phyloP scores from a whole-genome alignment of 2,797 vertebrate genomes.

The Cryptoprocta ferox region DNA sequence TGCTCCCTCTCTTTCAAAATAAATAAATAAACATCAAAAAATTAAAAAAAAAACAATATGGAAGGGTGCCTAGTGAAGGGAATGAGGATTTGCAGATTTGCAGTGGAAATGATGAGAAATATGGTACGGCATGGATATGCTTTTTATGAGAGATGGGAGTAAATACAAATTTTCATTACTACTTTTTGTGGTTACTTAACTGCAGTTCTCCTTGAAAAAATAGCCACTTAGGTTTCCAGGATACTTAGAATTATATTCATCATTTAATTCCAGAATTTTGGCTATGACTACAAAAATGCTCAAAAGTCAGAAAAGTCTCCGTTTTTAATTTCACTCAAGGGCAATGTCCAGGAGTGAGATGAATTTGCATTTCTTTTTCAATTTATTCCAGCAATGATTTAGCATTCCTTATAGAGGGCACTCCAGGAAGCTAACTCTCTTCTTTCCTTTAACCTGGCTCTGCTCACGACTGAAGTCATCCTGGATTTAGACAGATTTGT shows the following conservation, averaged over 20 bases:
- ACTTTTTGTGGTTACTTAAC: background rate
- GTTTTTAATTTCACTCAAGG: constrained; percentile 1
- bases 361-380: background rate
- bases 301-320: background rate
- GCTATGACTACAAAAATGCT: background rate
- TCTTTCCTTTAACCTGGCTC: background rate
- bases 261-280: constrained; percentile 1
- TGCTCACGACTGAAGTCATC: background rate
- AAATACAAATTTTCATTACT: background rate
- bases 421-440: background rate
- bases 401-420: background rate
- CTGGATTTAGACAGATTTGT: background rate
- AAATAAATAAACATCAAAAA: no score
- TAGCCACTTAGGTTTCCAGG: background rate
- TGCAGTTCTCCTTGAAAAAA: constrained; percentile 20
- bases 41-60: no score
- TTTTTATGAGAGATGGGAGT: background rate
- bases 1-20: no score
- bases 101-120: background rate
- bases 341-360: background rate
- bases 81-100: background rate
- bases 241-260: background rate
- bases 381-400: background rate
- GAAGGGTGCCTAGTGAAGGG: no score
- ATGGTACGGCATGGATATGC: background rate